These are phyloP conservation scores for Caenorhabditis briggsae DNA, from an alignment of 1,140 invertebrate species.

Conservation along the genomic window DNA sequence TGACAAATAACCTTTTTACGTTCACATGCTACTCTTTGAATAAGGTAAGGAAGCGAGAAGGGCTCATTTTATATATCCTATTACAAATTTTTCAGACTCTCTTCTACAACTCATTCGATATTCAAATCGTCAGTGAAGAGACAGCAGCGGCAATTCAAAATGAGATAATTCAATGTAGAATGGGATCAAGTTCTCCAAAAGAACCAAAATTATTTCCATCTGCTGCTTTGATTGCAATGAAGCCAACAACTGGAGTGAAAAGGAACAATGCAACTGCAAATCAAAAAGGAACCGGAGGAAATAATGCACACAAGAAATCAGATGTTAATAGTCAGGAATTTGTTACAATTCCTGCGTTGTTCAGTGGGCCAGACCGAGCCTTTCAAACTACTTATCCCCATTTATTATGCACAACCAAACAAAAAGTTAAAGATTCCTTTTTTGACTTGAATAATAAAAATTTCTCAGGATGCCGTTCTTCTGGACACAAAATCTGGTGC, in stretches of 20 bases:
- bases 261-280: constrained; percentile 66
- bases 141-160: constrained; percentile 61
- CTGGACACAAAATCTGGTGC: constrained; percentile 73
- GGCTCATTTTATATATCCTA: not conserved
- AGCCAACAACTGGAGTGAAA: constrained; percentile 66
- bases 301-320: constrained; percentile 67
- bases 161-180: constrained; percentile 51
- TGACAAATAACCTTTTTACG: constrained; percentile 66
- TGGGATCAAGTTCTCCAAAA: constrained; percentile 9
- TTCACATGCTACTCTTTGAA: constrained; percentile 36
- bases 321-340: constrained; percentile 67
- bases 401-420: constrained; percentile 66
- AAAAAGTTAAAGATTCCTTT: constrained; percentile 66
- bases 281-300: constrained; percentile 64
- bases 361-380: constrained; percentile 54
- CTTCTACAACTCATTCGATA: constrained; percentile 63
- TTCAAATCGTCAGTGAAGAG: constrained; percentile 67
- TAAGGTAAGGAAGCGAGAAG: not conserved
- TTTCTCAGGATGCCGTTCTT: constrained; percentile 65
- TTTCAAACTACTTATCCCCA: constrained; percentile 66
- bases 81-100: constrained; percentile 57
- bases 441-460: constrained; percentile 1
- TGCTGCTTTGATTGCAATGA: constrained; percentile 67
- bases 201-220: constrained; percentile 55
- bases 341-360: constrained; percentile 60